A percentile compares a stretch with the other conserved stretches of the same genome.
Conservation (phyloP, 2,113 vertebrate genomes). For the Megaceryle maxima region DNA sequence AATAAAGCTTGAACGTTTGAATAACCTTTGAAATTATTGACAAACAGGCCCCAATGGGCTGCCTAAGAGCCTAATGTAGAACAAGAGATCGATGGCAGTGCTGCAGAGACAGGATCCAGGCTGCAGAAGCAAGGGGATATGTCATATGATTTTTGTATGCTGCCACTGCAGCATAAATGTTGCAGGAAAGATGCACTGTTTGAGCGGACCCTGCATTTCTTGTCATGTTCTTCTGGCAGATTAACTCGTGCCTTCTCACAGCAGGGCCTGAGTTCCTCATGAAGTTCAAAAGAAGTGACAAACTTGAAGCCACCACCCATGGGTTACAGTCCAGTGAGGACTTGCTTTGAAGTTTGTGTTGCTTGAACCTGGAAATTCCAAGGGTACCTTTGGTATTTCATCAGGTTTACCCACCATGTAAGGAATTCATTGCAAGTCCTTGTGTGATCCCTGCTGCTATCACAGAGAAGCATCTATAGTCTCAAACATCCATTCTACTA, state of each 20-base stretch:
- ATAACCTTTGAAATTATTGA: slow-evolving; percentile 69
- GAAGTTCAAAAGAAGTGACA: not conserved
- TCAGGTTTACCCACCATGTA: fast-evolving
- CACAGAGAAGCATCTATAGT: not conserved
- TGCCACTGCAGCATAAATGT: not conserved
- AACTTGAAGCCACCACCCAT: not conserved
- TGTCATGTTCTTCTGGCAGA: not conserved
- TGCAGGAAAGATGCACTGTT: not conserved
- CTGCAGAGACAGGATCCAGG: slow-evolving; percentile 45
- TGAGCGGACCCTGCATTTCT: not conserved
- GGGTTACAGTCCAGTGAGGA: not conserved
- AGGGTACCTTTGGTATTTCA: not conserved
- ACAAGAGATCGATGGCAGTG: slow-evolving; percentile 38
- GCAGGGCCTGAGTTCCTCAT: not conserved
- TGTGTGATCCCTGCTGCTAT: not conserved
- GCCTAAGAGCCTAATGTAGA: slow-evolving; percentile 17
- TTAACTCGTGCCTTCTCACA: not conserved
- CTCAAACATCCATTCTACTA: not conserved
- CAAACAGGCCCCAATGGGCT: not conserved
- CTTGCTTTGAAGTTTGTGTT: not conserved
- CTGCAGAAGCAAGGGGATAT: not conserved
- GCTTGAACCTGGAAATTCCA: not conserved
- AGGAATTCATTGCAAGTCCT: not conserved
- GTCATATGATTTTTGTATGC: not conserved
- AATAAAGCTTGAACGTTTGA: slow-evolving; percentile 45